A percentile compares a stretch with the other conserved stretches of the same genome.
Evolutionary conservation across 1,140 invertebrate species (phyloP).

Genomic region (Phenacoccus solenopsis): DNA sequence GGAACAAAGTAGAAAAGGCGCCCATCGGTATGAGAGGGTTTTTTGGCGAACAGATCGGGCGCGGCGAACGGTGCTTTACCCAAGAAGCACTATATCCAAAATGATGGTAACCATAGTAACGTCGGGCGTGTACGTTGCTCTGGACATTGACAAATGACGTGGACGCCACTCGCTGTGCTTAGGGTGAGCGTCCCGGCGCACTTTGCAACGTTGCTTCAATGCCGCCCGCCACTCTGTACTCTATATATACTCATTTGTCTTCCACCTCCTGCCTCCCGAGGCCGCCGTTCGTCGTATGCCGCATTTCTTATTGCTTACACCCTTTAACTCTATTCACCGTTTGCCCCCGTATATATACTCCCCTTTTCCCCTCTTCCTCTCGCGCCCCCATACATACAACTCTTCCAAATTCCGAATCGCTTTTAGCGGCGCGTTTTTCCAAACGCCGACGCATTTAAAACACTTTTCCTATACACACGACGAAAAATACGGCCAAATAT

Average conservation of each 20-base stretch:
- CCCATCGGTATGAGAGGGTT: not conserved
- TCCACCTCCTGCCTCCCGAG: not conserved
- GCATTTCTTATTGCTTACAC: not conserved
- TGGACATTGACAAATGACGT: conserved; percentile 17
- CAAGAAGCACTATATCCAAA: not conserved
- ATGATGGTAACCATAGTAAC: conserved; percentile 6
- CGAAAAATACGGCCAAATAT: too few species aligned
- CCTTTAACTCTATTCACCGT: not conserved
- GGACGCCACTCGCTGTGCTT: conserved; percentile 10
- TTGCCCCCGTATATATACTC: not conserved
- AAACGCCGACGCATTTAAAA: not conserved
- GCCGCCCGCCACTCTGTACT: not conserved
- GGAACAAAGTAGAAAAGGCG: not conserved
- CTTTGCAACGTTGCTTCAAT: not conserved
- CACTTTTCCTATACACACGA: too few species aligned
- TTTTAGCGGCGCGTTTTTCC: not conserved
- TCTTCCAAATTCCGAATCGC: not conserved
- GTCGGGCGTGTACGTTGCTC: conserved; percentile 9
- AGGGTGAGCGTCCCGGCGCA: conserved; percentile 12
- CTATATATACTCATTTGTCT: not conserved
- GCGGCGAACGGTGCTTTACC: not conserved
- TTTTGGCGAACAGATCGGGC: not conserved
- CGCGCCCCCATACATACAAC: not conserved
- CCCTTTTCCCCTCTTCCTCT: not conserved
- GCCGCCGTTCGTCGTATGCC: not conserved